Base-by-base conservation (phyloP, 2,888 invertebrate species). In the Stictocephala bisonia region DNA sequence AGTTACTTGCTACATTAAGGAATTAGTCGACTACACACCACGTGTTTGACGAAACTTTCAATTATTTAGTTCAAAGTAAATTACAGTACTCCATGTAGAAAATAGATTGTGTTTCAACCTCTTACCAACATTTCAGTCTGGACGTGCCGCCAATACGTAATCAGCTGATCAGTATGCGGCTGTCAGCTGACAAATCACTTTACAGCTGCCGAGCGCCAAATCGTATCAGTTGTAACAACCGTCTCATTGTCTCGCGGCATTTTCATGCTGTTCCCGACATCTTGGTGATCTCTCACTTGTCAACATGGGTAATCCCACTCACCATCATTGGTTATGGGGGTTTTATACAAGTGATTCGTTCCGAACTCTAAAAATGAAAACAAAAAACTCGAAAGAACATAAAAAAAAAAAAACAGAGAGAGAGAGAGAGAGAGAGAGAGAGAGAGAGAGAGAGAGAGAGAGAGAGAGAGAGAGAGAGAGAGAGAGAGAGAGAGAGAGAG, bases 181-280 rank as follows among this genome's bases (percentile, higher is more conserved):
- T 64, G 64, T 27, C 64, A 64, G 9, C 64, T 64, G 44, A 64
- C 44, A n/a, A 44, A 64, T 40, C 40, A 51, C 6, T 51, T 51
- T 44, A 44, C 15, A n/a, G 15, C 44, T n/a, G 44, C 44, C 15
- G 9, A 44, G 44, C 15, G 44, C 44, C 44, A 44, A 44, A 44
- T 44, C 44, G 15, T 15, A 44, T 44, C 44, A 44, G 9, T 44
- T 7, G 9, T 44, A 44, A 44, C 44, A 44, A 44, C 44, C 44
- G n/a, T n/a, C n/a, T n/a, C n/a, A n/a, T n/a, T n/a, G n/a, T n/a
- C n/a, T n/a, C n/a, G n/a, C n/a, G n/a, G n/a, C n/a, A n/a, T n/a
- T n/a, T n/a, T n/a, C n/a, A n/a, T n/a, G n/a, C n/a, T n/a, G n/a
- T n/a, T n/a, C n/a, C n/a, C n/a, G n/a, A n/a, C n/a, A n/a, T n/a